Evolutionary conservation across 2,888 invertebrate species (phyloP), one percentile per base, ranked within the genome.

Genomic region (Acrobasis repandana): DNA sequence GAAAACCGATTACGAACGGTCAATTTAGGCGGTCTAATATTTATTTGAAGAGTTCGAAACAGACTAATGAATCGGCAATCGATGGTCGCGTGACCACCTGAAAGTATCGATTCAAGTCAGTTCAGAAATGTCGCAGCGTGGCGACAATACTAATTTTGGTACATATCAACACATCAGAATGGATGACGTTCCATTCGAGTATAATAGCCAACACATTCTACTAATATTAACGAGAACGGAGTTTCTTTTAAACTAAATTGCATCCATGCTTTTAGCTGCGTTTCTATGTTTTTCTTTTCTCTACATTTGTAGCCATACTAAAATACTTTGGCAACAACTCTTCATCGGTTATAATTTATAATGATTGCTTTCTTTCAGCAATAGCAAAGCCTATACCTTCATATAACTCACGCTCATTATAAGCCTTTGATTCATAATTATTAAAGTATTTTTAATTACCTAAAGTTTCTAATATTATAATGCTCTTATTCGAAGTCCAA

Each of bases 1-100:
- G 82, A 79, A 84, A 83, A 84, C 77, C 83, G 77, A 87, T 90
- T 85, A 83, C 75, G 65, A 66, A 64, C 70, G 68, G 69, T 69
- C 78, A 73, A 77, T 77, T 79, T 72, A 68, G 72, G 67, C 71
- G 71, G 71, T 64, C 73, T 79, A 82, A 88, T 86, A 83, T 82
- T 85, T 86, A 85, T 87, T 87, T 83, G 78, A 83, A 79, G 77
- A 83, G 75, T 80, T 80, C 65, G 62, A 66, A 60, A 65, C 71
- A 61, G 65, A 68, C 74, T 80, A 80, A 80, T 77, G 78, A 80
- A 80, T 77, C 76, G 72, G 74, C 73, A 63, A 78, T 79, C 73
- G 76, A 77, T 74, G 74, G 64, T 86, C 68, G 83, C 86, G 86
- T 87, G 87, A 80, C 81, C 70, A 69, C 69, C 68, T 70, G 64